Percentiles rank a stretch among this genome's conserved stretches.
Evolutionary conservation across 2,797 vertebrate genomes (phyloP).

Genomic region (Pipistrellus pygmaeus): DNA sequence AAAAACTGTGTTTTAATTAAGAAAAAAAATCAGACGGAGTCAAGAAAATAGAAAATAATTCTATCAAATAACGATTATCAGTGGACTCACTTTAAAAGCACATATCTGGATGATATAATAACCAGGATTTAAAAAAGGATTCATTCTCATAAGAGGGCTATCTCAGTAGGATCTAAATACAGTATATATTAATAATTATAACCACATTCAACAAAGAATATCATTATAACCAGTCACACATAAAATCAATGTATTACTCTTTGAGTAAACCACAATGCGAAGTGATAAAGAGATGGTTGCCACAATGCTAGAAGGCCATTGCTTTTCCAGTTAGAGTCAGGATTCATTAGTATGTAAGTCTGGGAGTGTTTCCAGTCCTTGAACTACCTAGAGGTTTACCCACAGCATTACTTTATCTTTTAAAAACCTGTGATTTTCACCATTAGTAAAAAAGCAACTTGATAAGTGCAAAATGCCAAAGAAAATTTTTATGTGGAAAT

Average conservation of each 20-base stretch:
- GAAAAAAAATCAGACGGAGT: constrained; percentile 26
- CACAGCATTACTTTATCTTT: not conserved
- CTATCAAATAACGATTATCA: constrained; percentile 35
- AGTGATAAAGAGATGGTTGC: not conserved
- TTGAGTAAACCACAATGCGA: not conserved
- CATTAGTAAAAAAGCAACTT: constrained; percentile 49
- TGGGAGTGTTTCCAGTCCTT: not conserved
- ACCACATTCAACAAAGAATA: not conserved
- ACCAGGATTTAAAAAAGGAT: not conserved
- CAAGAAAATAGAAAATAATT: constrained; percentile 25
- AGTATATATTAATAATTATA: constrained; percentile 11
- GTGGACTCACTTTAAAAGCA: constrained; percentile 22
- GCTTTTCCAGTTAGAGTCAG: not conserved
- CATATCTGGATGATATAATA: not conserved
- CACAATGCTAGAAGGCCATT: not conserved
- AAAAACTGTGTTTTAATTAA: constrained; percentile 7
- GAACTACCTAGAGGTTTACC: not conserved
- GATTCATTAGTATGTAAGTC: not conserved
- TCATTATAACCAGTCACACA: not conserved
- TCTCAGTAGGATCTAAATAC: not conserved
- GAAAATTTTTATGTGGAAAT: constrained; percentile 46
- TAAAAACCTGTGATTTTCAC: not conserved
- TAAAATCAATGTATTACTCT: not conserved
- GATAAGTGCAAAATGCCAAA: constrained; percentile 67
- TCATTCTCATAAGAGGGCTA: not conserved